These are phyloP conservation scores for Bettongia penicillata DNA, from an alignment of 2,113 vertebrate species.

Conservation along the genomic window DNA sequence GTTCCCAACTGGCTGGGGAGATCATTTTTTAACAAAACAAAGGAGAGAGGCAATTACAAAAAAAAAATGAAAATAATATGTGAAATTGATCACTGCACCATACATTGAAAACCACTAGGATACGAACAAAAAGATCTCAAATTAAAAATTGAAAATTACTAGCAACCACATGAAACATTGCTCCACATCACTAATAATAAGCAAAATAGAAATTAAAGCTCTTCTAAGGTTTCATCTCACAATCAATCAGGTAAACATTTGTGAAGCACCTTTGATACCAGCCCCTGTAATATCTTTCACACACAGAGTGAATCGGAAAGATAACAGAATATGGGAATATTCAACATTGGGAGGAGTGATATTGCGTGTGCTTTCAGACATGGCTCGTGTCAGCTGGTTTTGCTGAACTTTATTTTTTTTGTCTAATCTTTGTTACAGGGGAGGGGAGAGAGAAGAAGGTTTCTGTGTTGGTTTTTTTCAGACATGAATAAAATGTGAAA, in stretches of 20 bases:
- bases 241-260: not conserved
- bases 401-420: not conserved
- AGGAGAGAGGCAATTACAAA: not conserved
- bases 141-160: not conserved
- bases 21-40: not conserved
- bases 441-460: not conserved
- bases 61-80: not conserved
- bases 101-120: not conserved
- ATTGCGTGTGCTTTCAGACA: not conserved
- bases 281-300: not conserved
- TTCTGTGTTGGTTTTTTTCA: constrained; percentile 53
- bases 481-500: constrained; percentile 20
- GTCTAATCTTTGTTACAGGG: not conserved
- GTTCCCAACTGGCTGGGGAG: not conserved
- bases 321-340: not conserved
- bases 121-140: not conserved
- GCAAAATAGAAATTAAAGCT: not conserved
- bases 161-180: not conserved
- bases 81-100: not conserved
- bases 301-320: not conserved
- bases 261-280: not conserved
- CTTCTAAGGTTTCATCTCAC: not conserved
- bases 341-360: not conserved
- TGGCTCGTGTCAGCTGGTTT: not conserved
- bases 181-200: not conserved